Percentiles rank a stretch among this genome's conserved stretches.
Conservation (phyloP, 2,113 vertebrate species). For the Cyphomyrus plagiostoma region DNA sequence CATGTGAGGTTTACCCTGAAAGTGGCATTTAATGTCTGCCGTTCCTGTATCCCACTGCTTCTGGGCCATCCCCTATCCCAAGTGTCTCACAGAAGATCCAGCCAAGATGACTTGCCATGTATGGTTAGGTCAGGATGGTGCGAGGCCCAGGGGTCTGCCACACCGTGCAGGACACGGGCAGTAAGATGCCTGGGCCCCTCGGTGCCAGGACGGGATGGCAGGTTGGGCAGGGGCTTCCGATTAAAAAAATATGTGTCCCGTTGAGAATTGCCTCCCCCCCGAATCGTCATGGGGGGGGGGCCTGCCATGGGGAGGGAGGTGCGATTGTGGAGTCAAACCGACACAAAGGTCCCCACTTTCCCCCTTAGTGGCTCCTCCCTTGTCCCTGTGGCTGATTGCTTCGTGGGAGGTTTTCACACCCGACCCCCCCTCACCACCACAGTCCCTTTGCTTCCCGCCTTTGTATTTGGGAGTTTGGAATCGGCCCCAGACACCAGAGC, state of each 20-base stretch:
- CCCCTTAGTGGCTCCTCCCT: neutral
- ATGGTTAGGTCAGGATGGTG: neutral
- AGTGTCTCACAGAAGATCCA: neutral
- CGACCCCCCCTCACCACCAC: too few species aligned
- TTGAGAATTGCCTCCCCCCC: neutral
- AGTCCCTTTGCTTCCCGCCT: neutral
- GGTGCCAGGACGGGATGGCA: neutral
- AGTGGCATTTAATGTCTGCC: neutral
- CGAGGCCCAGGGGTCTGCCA: neutral
- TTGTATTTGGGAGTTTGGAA: neutral
- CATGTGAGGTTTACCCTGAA: neutral
- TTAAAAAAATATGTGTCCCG: neutral
- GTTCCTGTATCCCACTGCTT: neutral
- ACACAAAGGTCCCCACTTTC: neutral
- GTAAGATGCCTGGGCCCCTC: neutral
- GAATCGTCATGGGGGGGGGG: too few species aligned
- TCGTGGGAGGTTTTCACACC: neutral
- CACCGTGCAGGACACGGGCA: neutral
- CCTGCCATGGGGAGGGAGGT: neutral
- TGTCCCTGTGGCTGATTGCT: neutral
- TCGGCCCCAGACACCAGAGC: neutral
- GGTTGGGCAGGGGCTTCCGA: neutral
- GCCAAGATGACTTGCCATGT: neutral
- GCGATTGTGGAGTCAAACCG: neutral
- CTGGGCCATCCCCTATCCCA: neutral